Conservation (phyloP, 1,140 invertebrate genomes). For the Armadillidium nasatum region DNA sequence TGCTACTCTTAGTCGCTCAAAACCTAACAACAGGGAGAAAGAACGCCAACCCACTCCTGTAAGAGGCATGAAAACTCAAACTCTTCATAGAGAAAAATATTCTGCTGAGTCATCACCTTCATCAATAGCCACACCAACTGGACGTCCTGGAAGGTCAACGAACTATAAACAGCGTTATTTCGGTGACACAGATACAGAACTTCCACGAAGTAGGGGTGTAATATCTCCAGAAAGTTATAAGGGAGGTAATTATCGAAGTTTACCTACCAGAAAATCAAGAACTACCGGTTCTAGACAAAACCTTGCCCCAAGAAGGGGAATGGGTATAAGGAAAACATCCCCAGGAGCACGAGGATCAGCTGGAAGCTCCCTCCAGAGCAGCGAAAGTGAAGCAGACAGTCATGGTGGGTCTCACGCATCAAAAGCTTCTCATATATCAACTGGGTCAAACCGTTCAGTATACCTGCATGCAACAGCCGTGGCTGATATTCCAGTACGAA, state of each 20-base stretch:
- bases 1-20: conserved; percentile 14
- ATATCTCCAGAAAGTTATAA: background rate
- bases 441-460: conserved; percentile 44
- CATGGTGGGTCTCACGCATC: conserved; percentile 35
- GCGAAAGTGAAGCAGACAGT: conserved; percentile 44
- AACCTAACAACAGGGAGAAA: background rate
- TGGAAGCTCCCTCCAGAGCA: conserved; percentile 42
- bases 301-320: background rate
- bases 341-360: conserved; percentile 31
- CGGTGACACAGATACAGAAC: conserved; percentile 38
- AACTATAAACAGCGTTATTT: conserved; percentile 41
- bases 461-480: conserved; percentile 47
- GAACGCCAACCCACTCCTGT: background rate
- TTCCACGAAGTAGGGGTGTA: conserved; percentile 2
- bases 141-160: conserved; percentile 16
- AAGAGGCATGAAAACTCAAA: background rate
- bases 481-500: conserved; percentile 46
- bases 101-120: conserved; percentile 3
- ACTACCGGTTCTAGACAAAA: conserved; percentile 11
- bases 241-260: conserved; percentile 31
- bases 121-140: background rate
- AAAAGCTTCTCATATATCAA: conserved; percentile 34
- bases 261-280: conserved; percentile 29
- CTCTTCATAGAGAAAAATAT: background rate
- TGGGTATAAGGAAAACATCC: conserved; percentile 24